These are phyloP conservation scores for Cervus canadensis DNA, from an alignment of 2,113 vertebrate species.

Conservation along the genomic window DNA sequence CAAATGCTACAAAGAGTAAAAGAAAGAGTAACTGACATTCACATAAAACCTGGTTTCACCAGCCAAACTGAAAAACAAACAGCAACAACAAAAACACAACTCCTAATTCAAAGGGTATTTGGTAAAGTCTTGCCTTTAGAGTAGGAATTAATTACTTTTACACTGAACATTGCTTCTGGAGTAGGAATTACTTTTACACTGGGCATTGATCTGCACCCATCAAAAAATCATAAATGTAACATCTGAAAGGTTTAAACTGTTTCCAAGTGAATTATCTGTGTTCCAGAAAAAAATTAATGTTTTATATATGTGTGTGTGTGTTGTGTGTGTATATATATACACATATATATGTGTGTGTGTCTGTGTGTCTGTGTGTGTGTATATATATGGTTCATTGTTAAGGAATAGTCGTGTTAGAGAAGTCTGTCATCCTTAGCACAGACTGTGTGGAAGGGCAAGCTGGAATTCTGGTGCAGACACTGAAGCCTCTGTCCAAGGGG, in stretches of 20 bases:
- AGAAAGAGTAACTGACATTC: not conserved
- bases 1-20: not conserved
- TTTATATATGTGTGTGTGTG: not conserved
- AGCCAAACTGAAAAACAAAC: not conserved
- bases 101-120: not conserved
- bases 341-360: not conserved
- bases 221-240: not conserved
- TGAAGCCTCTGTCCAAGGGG: not conserved
- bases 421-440: not conserved
- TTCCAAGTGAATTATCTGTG: not conserved
- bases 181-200: not conserved
- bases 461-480: not conserved
- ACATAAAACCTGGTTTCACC: not conserved
- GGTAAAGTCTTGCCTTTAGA: not conserved
- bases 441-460: not conserved
- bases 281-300: not conserved
- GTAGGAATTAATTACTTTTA: not conserved
- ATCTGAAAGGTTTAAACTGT: not conserved
- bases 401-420: not conserved
- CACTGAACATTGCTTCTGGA: not conserved
- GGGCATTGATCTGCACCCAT: not conserved
- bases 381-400: not conserved
- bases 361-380: fast-evolving
- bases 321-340: not conserved
- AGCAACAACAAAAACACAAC: not conserved